These are phyloP conservation scores for Drosophila acutilabella DNA, from an alignment of 2,888 invertebrate genomes.

Conservation along the genomic window DNA sequence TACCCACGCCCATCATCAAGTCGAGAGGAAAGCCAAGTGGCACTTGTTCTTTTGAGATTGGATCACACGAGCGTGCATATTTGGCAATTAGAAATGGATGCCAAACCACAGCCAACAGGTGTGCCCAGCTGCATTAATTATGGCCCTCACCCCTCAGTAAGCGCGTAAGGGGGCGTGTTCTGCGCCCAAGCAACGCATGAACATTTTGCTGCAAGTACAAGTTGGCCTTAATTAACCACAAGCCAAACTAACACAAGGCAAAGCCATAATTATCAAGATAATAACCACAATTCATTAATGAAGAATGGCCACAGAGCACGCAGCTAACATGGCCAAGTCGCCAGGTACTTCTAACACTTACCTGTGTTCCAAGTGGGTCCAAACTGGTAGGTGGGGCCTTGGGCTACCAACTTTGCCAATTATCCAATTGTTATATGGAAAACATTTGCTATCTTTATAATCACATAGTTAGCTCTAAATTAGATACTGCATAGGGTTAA, in stretches of 20 bases:
- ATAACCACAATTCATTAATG: conserved; percentile 62
- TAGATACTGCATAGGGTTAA: background rate
- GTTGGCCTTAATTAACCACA: conserved; percentile 61
- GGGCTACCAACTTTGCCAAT: conserved; percentile 32
- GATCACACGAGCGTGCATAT: conserved; percentile 69
- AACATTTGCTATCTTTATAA: conserved; percentile 8
- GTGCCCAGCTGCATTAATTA: conserved; percentile 49
- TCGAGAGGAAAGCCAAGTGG: conserved; percentile 49
- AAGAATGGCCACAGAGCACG: conserved; percentile 59
- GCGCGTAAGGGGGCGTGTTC: conserved; percentile 35
- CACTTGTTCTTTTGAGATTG: conserved; percentile 56
- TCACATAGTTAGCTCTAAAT: background rate
- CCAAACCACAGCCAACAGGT: conserved; percentile 45
- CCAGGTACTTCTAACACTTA: background rate
- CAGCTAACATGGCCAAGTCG: conserved; percentile 25
- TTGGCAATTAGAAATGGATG: conserved; percentile 68
- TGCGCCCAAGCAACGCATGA: conserved; percentile 48
- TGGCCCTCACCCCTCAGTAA: conserved; percentile 1
- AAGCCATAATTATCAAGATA: conserved; percentile 66
- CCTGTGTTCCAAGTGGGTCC: background rate
- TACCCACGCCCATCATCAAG: conserved; percentile 8
- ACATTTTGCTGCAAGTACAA: conserved; percentile 55
- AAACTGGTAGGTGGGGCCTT: conserved; percentile 9
- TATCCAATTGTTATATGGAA: conserved; percentile 38
- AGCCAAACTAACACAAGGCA: conserved; percentile 42